phyloP scores from a whole-genome alignment of 2,113 vertebrate species.

The Pelecanoides urinatrix region DNA sequence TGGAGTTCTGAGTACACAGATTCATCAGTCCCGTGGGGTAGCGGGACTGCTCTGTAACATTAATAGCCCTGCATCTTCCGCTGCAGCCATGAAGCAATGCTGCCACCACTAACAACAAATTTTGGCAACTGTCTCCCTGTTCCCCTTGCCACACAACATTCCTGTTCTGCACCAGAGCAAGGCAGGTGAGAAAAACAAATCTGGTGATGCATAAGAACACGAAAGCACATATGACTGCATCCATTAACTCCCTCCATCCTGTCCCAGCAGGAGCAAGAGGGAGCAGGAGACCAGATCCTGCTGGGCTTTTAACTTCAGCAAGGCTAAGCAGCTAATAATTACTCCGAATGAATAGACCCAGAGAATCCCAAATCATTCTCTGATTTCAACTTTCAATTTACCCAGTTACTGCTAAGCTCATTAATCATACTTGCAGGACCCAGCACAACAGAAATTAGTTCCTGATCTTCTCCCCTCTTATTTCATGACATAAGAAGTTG shows the following conservation, averaged over 20 bases:
- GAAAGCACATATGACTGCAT: background rate
- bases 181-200: background rate
- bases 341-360: constrained; percentile 25
- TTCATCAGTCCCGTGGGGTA: background rate
- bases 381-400: constrained; percentile 74
- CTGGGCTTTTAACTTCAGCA: background rate
- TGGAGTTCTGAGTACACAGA: background rate
- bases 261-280: background rate
- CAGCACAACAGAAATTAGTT: constrained; percentile 42
- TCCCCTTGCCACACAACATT: background rate
- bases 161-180: background rate
- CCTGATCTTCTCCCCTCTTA: background rate
- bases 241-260: background rate
- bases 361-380: constrained; percentile 45
- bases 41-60: accelerated
- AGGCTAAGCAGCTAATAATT: constrained; percentile 44
- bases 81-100: background rate
- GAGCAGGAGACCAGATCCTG: background rate
- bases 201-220: background rate
- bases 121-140: background rate
- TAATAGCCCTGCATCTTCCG: background rate
- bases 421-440: constrained; percentile 75
- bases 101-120: background rate
- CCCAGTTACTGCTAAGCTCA: constrained; percentile 71
- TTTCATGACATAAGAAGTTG: background rate